A percentile compares a stretch with the other conserved stretches of the same genome.
phyloP scores from a whole-genome alignment of 92 coral and sea anemone genomes.

The Parazoanthus atlanticus region DNA sequence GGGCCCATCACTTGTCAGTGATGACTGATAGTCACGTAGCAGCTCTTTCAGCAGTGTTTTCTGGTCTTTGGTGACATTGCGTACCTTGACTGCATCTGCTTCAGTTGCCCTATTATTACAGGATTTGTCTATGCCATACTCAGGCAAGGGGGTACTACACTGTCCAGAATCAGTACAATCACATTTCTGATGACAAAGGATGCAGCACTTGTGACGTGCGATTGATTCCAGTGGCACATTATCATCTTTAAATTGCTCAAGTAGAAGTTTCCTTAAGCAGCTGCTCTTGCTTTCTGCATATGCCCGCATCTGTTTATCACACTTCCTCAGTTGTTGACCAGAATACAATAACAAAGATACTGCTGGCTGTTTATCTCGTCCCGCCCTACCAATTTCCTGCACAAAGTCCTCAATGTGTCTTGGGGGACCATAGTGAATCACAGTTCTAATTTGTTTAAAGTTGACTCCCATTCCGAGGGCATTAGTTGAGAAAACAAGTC shows the following conservation, averaged over 20 bases:
- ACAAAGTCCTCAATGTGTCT: conserved; percentile 48
- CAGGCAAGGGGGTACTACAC: conserved; percentile 28
- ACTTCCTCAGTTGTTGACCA: conserved; percentile 36
- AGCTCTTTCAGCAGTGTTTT: conserved; percentile 30
- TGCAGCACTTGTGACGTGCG: conserved; percentile 43
- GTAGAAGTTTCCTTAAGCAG: conserved; percentile 33
- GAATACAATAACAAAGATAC: conserved; percentile 5
- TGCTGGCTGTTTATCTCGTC: conserved; percentile 31
- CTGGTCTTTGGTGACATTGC: conserved; percentile 20
- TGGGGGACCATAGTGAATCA: conserved; percentile 44
- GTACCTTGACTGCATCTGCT: not conserved
- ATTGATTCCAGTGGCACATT: not conserved
- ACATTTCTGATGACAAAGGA: conserved; percentile 44
- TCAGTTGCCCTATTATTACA: not conserved
- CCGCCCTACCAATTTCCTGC: conserved; percentile 47
- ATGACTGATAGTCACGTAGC: conserved; percentile 41
- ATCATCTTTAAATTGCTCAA: not conserved
- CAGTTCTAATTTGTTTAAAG: conserved; percentile 27
- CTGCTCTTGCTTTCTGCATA: conserved; percentile 33
- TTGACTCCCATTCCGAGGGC: conserved; percentile 66
- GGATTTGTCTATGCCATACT: conserved; percentile 2
- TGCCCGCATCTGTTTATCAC: conserved; percentile 20
- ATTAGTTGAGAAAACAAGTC: conserved; percentile 68
- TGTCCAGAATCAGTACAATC: conserved; percentile 30
- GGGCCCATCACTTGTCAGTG: not conserved